phyloP scores from a whole-genome alignment of 2,113 vertebrate species.

The Loxodonta africana region DNA sequence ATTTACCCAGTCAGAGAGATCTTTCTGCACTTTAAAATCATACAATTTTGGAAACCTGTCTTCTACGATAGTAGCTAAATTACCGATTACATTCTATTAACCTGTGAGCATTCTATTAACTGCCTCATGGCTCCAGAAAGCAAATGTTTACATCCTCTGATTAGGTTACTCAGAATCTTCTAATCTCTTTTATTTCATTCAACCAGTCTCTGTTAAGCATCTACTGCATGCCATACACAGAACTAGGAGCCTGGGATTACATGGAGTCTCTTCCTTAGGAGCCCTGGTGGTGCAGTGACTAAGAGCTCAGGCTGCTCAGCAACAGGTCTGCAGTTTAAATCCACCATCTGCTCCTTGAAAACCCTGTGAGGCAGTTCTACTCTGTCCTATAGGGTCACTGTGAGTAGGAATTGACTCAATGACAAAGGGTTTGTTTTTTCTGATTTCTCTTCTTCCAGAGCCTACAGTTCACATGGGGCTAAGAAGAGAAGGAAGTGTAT shows the following conservation, averaged over 20 bases:
- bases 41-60: neutral
- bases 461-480: neutral
- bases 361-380: no score
- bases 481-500: neutral
- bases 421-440: no score
- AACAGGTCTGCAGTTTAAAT: no score
- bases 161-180: neutral
- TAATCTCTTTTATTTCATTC: neutral
- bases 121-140: neutral
- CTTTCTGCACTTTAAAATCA: neutral
- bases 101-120: neutral
- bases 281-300: no score
- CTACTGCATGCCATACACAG: neutral
- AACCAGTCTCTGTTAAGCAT: neutral
- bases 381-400: no score
- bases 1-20: neutral
- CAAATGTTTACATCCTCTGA: neutral
- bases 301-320: no score
- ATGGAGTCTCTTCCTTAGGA: neutral
- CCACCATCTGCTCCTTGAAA: no score
- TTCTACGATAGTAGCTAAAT: neutral
- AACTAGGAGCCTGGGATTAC: neutral
- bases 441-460: neutral
- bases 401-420: no score
- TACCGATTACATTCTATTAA: neutral